Base-by-base conservation (phyloP, 2,113 vertebrate genomes). In the Apistogramma diplotaenia region DNA sequence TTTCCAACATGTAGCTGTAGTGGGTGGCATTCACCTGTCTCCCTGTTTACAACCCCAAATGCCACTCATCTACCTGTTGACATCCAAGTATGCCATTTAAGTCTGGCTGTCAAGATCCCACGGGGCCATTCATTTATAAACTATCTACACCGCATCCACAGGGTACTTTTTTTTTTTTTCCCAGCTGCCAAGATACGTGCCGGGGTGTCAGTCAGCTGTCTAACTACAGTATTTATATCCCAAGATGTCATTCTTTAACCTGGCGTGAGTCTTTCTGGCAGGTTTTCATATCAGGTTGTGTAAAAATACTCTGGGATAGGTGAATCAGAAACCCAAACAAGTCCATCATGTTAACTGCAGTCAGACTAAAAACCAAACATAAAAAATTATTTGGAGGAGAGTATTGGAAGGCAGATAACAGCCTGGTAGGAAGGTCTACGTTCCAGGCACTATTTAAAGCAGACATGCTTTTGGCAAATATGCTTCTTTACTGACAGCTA, bases 151-250 rank as follows among this genome's bases (percentile, higher is more conserved):
- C 16, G 74, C 73, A 83, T 85, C 54, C 78, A 65, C 74, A 25
- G 35, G 72, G 67, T 77, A 55, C 56, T 49, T 13, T 29, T 62
- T 43, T 62, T 43, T 46, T 71, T 77, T 81, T 62, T 3, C 73
- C 75, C 67, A 78, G 82, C 90, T 84, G 62, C 56, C 76, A 18
- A n/a, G 79, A 85, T 78, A 40, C 54, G 76, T 82, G 56, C 61
- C 16, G 37, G 8, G 4, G 31, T 89, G 83, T 79, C 90, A 86
- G 23, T 84, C 86, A 83, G 31, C 60, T 75, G 86, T 83, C 87
- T 29, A 55, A 43, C 60, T 59, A 33, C 25, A 53, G 58, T 51
- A 65, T 74, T 71, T 83, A 59, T 73, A 76, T 59, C 37, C 19
- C 40, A 29, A 1, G 7, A 15, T 84, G 49, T 57, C 71, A 81